phyloP scores from a whole-genome alignment of 2,888 invertebrate genomes.

The Andrena praecox region DNA sequence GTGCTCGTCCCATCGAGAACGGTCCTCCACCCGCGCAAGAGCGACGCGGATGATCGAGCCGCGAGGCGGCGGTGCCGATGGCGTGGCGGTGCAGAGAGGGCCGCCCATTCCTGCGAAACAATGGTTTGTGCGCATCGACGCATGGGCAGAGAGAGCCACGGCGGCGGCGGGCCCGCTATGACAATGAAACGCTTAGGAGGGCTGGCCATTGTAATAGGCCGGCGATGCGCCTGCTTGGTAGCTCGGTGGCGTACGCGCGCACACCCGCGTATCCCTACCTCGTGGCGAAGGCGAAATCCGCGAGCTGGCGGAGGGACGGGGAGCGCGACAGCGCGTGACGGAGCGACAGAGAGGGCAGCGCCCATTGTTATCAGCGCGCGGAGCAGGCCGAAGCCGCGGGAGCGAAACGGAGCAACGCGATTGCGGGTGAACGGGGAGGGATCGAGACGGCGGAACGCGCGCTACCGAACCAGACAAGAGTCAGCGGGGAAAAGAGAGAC shows the following conservation, averaged over 20 bases:
- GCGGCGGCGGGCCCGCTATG: conserved; percentile 68
- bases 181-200: conserved; percentile 83
- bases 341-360: conserved; percentile 37
- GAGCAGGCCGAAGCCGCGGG: conserved; percentile 18
- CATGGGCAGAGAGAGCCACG: conserved; percentile 80
- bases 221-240: conserved; percentile 83
- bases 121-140: conserved; percentile 83
- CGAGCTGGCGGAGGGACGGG: conserved; percentile 40
- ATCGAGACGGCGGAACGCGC: conserved; percentile 4
- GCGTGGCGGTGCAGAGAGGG: conserved; percentile 69
- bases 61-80: conserved; percentile 53
- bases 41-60: not conserved
- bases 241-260: conserved; percentile 71
- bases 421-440: not conserved
- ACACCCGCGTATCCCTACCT: conserved; percentile 71
- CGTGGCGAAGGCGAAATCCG: conserved; percentile 54
- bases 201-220: conserved; percentile 83
- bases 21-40: not conserved
- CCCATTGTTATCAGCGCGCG: conserved; percentile 52
- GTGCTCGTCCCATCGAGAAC: not conserved
- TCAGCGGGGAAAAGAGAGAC: conserved; percentile 13
- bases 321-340: conserved; percentile 40
- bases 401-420: not conserved
- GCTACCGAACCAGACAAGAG: conserved; percentile 26
- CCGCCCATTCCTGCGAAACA: conserved; percentile 81